These are phyloP conservation scores for Thereva unica DNA, from an alignment of 2,888 invertebrate species.

Conservation along the genomic window DNA sequence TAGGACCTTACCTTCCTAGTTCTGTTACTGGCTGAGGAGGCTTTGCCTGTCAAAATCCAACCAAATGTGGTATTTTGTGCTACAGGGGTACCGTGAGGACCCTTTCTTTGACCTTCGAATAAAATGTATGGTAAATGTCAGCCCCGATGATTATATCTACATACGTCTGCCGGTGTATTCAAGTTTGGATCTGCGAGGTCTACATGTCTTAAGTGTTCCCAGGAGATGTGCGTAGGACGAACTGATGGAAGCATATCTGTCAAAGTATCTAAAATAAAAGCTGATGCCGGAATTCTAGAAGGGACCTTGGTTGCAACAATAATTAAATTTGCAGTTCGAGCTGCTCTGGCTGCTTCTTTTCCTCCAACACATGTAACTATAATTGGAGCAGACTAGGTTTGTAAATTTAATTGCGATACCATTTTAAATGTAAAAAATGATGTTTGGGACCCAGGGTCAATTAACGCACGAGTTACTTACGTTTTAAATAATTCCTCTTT, in stretches of 20 bases:
- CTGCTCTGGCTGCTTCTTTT: neutral
- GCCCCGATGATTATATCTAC: slow-evolving; percentile 16
- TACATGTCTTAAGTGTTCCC: neutral
- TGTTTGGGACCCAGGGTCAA: slow-evolving; percentile 8
- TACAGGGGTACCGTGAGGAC: neutral
- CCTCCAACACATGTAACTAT: slow-evolving; percentile 1
- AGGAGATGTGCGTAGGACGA: neutral
- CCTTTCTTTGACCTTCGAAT: too few relatives aligned
- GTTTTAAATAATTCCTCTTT: too few relatives aligned
- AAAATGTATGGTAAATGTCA: slow-evolving; percentile 10
- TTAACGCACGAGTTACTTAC: too few relatives aligned
- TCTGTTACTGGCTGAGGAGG: neutral
- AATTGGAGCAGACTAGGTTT: neutral
- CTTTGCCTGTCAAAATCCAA: slow-evolving; percentile 5
- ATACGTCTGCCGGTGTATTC: neutral
- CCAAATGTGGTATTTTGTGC: slow-evolving; percentile 12
- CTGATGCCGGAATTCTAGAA: neutral
- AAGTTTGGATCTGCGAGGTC: slow-evolving; percentile 10
- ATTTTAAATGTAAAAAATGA: neutral
- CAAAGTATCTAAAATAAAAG: neutral
- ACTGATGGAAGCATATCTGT: slow-evolving; percentile 7
- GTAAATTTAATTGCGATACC: neutral
- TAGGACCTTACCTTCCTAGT: neutral
- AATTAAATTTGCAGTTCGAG: neutral
- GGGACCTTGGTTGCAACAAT: neutral